Conservation (phyloP, 2,888 invertebrate genomes). For the Eristalis intricaria region DNA sequence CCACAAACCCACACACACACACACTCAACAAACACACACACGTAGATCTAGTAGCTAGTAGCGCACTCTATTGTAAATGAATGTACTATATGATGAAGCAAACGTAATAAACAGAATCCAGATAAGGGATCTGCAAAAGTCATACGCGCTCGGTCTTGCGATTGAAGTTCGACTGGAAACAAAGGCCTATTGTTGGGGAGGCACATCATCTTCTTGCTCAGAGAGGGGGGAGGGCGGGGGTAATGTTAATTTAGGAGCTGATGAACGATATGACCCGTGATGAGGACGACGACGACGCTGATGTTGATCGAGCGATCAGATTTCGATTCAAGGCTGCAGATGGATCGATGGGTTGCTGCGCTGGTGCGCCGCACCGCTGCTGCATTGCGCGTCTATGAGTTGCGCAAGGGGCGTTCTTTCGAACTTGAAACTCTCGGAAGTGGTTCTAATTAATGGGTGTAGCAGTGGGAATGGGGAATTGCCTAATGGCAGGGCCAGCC, state of each 20-base stretch:
- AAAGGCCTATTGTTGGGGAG: constrained; percentile 52
- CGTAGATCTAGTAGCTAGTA: constrained; percentile 25
- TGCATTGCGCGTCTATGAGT: constrained; percentile 12
- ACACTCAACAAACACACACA: not conserved
- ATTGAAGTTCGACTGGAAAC: constrained; percentile 46
- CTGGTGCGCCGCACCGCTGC: not conserved
- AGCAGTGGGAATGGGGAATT: constrained; percentile 3
- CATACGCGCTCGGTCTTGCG: not conserved
- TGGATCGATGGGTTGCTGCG: constrained; percentile 28
- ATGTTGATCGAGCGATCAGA: constrained; percentile 63
- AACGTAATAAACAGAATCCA: constrained; percentile 52
- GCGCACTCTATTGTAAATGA: constrained; percentile 62
- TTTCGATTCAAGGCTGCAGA: constrained; percentile 62
- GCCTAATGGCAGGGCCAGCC: not conserved
- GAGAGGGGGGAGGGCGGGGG: not conserved
- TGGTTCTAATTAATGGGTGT: constrained; percentile 57
- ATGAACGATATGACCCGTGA: constrained; percentile 62
- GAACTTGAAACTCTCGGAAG: constrained; percentile 63
- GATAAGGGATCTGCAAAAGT: constrained; percentile 26
- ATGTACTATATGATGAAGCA: constrained; percentile 52
- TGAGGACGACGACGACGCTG: constrained; percentile 31
- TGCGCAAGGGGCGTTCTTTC: constrained; percentile 45
- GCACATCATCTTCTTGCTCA: too few relatives aligned
- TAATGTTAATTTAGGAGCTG: constrained; percentile 61
- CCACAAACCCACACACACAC: not conserved